These are phyloP conservation scores for Heliconius eleuchia DNA, from an alignment of 1,140 invertebrate species.

Conservation along the genomic window DNA sequence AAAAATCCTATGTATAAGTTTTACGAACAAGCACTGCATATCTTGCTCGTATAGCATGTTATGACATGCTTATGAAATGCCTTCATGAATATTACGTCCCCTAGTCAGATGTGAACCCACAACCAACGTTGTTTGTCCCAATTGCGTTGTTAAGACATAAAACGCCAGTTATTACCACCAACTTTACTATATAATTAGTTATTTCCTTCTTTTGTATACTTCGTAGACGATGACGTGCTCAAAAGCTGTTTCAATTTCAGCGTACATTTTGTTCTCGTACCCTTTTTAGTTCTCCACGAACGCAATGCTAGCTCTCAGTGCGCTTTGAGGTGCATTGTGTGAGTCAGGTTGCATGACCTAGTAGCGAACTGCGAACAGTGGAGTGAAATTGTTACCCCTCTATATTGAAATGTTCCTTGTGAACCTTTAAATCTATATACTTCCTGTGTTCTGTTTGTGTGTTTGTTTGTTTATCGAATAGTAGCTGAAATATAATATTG, in stretches of 20 bases:
- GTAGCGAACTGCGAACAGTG: slow-evolving; percentile 24
- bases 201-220: neutral
- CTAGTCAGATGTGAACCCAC: no score
- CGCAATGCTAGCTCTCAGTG: slow-evolving; percentile 26
- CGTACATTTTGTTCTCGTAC: slow-evolving; percentile 34
- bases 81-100: no score
- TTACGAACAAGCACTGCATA: no score
- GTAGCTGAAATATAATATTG: no score
- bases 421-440: neutral
- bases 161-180: neutral
- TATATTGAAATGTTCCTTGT: slow-evolving; percentile 9
- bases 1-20: no score
- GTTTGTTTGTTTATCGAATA: no score
- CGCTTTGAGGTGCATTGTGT: slow-evolving; percentile 30
- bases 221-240: neutral
- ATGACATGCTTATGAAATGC: no score
- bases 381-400: slow-evolving; percentile 14
- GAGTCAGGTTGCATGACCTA: slow-evolving; percentile 35
- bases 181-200: neutral
- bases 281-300: slow-evolving; percentile 40
- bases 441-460: neutral
- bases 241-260: slow-evolving; percentile 17
- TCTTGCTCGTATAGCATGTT: no score
- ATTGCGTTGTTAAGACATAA: neutral
- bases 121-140: no score